Evolutionary conservation across 2,888 invertebrate species (phyloP), one percentile per base, ranked within the genome.

Genomic region (Chelonus formosanus): DNA sequence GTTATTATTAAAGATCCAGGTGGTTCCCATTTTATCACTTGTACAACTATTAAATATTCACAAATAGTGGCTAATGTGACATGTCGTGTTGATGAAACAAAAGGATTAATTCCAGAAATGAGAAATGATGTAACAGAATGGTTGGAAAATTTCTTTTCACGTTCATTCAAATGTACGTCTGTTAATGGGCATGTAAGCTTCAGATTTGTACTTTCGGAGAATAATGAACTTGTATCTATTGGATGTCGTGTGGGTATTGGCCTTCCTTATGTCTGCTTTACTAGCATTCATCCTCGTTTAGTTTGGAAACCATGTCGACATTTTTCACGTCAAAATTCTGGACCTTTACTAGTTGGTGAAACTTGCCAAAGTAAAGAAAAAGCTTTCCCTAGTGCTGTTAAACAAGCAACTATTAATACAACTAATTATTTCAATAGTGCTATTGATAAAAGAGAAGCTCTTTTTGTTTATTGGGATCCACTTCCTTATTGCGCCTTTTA

Each of bases 401-500:
- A 85, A 59, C 84, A 85, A 71, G 86, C 87, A 5, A 80, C 85
- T 4, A 76, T 86, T 4, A 85, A 84, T 85, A 53, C 75, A 85
- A 63, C 84, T 3, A 45, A 52, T 32, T 36, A 52, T 1, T 57
- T 56, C 3, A 89, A 90, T 47, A 90, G 90, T 0, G 90, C 92
- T 45, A 80, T 93, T 73, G 92, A 93, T 76, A 92, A 92, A 73
- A 87, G 92, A 48, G 93, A 94, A 79, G 93, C 92, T 0, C 85
- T 94, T 1, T 94, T 94, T 78, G 88, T 90, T 4, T 91, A 91
- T 77, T 94, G 94, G 94, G 94, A 94, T 79, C 94, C 94, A 4
- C 80, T 94, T 75, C 94, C 94, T 0, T 94, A 94, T 80, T 93
- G 93, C 78, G 93, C 92, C 3, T 94, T 93, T 80, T 94, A 94